A percentile compares a stretch with the other conserved stretches of the same genome.
phyloP scores from a whole-genome alignment of 2,888 invertebrate genomes.

The Xiphydria camelus region DNA sequence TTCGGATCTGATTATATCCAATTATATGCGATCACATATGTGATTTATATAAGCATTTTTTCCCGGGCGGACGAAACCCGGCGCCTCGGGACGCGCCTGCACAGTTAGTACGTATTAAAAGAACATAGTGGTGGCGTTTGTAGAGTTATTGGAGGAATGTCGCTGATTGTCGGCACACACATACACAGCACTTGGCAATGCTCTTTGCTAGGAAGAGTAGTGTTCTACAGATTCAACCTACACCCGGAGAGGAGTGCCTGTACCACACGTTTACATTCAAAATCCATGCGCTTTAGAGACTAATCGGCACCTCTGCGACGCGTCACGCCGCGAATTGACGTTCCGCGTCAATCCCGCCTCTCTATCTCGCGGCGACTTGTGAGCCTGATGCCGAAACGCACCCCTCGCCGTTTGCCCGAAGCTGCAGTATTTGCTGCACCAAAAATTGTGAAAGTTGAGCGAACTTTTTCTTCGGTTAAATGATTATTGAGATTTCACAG shows the following conservation, averaged over 20 bases:
- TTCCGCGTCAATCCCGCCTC: too few species aligned
- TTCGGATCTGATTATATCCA: too few species aligned
- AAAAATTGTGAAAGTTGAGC: slow-evolving; percentile 16
- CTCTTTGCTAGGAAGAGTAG: too few species aligned
- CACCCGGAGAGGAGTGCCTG: slow-evolving; percentile 55
- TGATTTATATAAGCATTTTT: too few species aligned
- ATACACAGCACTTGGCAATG: slow-evolving; percentile 59
- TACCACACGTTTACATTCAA: slow-evolving; percentile 51
- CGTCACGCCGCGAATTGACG: too few species aligned
- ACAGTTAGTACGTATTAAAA: slow-evolving; percentile 12
- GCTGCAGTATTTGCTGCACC: slow-evolving; percentile 7
- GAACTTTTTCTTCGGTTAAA: too few species aligned
- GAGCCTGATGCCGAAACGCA: slow-evolving; percentile 23
- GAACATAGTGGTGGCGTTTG: slow-evolving; percentile 40
- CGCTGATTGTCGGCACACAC: slow-evolving; percentile 59
- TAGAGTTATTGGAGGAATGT: slow-evolving; percentile 51
- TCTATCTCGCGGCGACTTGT: slow-evolving; percentile 25
- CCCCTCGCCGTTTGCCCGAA: not conserved
- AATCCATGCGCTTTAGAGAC: slow-evolving; percentile 52
- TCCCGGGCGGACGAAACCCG: too few species aligned
- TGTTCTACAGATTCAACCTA: slow-evolving; percentile 50
- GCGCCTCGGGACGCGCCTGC: not conserved
- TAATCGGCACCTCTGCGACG: too few species aligned
- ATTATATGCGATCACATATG: too few species aligned
- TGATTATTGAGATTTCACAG: too few species aligned